Conservation (phyloP, 2,113 vertebrate species). For the Antechinus flavipes region DNA sequence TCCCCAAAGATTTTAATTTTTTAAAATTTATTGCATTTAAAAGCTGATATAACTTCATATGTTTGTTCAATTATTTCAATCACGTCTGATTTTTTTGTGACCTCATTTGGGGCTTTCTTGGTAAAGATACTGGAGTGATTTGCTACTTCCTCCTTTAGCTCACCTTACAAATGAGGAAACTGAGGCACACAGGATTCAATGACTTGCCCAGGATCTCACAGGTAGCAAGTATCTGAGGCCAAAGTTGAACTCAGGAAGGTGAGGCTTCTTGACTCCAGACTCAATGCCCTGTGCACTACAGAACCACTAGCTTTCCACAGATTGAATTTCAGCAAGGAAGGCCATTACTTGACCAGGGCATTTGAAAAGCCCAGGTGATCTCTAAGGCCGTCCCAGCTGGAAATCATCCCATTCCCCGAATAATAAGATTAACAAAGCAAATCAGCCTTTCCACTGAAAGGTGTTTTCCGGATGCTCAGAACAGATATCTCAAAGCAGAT, state of each 20-base stretch:
- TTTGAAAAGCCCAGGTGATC: neutral
- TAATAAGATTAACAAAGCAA: neutral
- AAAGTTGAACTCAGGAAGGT: neutral
- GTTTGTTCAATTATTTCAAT: neutral
- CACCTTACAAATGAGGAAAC: neutral
- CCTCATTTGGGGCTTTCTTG: neutral
- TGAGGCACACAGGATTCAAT: neutral
- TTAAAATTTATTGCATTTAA: neutral
- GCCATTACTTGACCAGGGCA: neutral
- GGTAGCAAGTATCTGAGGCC: too few relatives aligned
- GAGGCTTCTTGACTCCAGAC: neutral
- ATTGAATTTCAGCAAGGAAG: neutral
- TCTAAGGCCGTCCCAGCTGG: neutral
- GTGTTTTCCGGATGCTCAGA: neutral
- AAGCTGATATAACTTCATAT: too few relatives aligned
- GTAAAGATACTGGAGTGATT: neutral
- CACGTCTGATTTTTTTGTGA: neutral
- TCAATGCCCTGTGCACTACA: neutral
- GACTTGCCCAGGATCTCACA: too few relatives aligned
- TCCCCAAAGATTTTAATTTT: neutral
- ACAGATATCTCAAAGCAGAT: neutral
- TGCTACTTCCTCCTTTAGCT: neutral
- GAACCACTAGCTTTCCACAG: neutral
- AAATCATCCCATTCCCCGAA: neutral
- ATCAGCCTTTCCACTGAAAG: neutral